phyloP scores from a whole-genome alignment of 2,797 vertebrate genomes.

The Enteromius unitaeniatus region DNA sequence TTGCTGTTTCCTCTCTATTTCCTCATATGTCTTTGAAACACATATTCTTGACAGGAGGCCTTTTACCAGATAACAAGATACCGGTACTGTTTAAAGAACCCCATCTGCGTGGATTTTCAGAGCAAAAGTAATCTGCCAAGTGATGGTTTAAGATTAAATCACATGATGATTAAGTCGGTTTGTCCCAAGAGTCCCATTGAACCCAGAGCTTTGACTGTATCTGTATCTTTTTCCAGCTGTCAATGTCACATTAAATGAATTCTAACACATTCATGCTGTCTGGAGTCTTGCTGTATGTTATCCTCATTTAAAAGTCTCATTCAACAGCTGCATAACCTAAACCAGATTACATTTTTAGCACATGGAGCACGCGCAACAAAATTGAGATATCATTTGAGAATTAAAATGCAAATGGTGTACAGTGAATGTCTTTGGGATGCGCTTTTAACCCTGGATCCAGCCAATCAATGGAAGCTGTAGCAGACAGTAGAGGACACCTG shows the following conservation, averaged over 20 bases:
- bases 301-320: slow-evolving; percentile 25
- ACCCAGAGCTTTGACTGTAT: slow-evolving; percentile 62
- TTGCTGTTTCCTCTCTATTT: slow-evolving; percentile 37
- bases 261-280: slow-evolving; percentile 71
- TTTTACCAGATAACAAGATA: slow-evolving; percentile 4
- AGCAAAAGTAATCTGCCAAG: slow-evolving; percentile 72
- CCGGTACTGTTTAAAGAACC: slow-evolving; percentile 36
- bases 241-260: slow-evolving; percentile 76
- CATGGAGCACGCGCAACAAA: slow-evolving; percentile 65
- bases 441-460: slow-evolving; percentile 23
- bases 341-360: slow-evolving; percentile 46
- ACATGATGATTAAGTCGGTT: slow-evolving; percentile 26
- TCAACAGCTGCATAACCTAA: slow-evolving; percentile 15
- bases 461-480: slow-evolving; percentile 13
- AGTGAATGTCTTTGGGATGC: slow-evolving; percentile 15
- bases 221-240: slow-evolving; percentile 65
- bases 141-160: slow-evolving; percentile 50
- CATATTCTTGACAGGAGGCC: slow-evolving; percentile 53
- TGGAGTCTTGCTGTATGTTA: slow-evolving; percentile 71
- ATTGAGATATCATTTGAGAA: slow-evolving; percentile 71
- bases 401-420: slow-evolving; percentile 72
- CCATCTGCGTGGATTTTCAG: slow-evolving; percentile 67
- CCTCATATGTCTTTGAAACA: slow-evolving; percentile 30
- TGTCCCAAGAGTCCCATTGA: slow-evolving; percentile 30
- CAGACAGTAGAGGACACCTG: slow-evolving; percentile 29